Evolutionary conservation across 2,797 vertebrate genomes (phyloP), one percentile per base, ranked within the genome.

Genomic region (Pampus argenteus): DNA sequence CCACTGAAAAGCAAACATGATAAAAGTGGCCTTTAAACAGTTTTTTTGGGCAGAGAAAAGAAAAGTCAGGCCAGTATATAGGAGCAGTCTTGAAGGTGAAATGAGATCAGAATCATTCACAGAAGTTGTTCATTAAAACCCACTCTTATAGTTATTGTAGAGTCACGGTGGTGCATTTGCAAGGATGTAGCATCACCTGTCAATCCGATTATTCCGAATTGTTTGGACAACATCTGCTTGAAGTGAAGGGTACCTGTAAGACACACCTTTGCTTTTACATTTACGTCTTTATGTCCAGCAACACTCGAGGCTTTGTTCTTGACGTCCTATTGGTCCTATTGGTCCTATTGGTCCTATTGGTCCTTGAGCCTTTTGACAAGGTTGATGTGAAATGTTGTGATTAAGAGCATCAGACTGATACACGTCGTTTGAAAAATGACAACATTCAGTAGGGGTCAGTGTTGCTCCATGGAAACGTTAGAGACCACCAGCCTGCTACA

Each of bases 381-480:
- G 23, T 38, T 52, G 10, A 10, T 40, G 20, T 52, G 59, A 71
- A 74, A 55, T 17, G 45, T 50, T 65, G 78, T 65, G 78, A 80
- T 79, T 23, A 50, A 26, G 59, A 72, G 56, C 45, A 5, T 66
- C 61, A 25, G 2, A 25, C 49, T 18, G 36, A 62, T 34, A 34
- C 31, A 10, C 51, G 22, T 2, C 14, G 31, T 66, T 42, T 26
- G 1, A 34, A 48, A 38, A 26, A 31, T 0, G 10, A 29, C 71
- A 66, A 20, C 44, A 0, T 31, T 70, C 92, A 88, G 61, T 66
- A 92, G 92, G 87, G 87, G 92, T 84, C 92, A 92, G 86, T 92
- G 78, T 89, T 92, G 91, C 83, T 89, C 90, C 81, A 72, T 31
- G 59, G 38, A 79, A 89, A 60, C 23, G 0, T 57, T 36, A 4